phyloP scores from a whole-genome alignment of 2,888 invertebrate genomes.

The Carcina quercana region DNA sequence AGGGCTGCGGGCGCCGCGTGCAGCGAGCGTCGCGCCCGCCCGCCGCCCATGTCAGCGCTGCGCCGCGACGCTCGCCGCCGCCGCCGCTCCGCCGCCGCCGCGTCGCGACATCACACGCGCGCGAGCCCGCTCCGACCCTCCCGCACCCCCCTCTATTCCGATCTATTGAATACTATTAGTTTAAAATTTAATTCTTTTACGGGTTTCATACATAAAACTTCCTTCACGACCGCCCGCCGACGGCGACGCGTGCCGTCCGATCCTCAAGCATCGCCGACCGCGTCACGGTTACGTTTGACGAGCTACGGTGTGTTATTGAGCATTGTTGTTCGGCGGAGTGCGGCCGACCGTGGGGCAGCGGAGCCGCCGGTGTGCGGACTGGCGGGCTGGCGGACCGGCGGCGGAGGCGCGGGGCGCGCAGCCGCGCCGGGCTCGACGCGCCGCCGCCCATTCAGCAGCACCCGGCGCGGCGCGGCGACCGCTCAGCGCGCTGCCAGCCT shows the following conservation, averaged over 20 bases:
- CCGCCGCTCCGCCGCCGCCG: slow-evolving; percentile 50
- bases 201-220: slow-evolving; percentile 63
- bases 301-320: slow-evolving; percentile 66
- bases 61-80: slow-evolving; percentile 61
- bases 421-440: slow-evolving; percentile 28
- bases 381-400: slow-evolving; percentile 46
- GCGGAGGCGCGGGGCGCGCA: slow-evolving; percentile 34
- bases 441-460: slow-evolving; percentile 11
- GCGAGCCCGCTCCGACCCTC: slow-evolving; percentile 15
- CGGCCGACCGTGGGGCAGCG: slow-evolving; percentile 74
- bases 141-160: slow-evolving; percentile 45
- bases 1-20: slow-evolving; percentile 71
- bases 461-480: slow-evolving; percentile 11
- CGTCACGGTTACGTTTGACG: slow-evolving; percentile 49
- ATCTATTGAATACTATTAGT: slow-evolving; percentile 57
- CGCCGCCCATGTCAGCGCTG: slow-evolving; percentile 69
- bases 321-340: slow-evolving; percentile 72
- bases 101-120: slow-evolving; percentile 32
- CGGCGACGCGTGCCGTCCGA: slow-evolving; percentile 63
- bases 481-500: slow-evolving; percentile 6
- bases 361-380: slow-evolving; percentile 74
- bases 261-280: slow-evolving; percentile 60
- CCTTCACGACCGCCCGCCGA: slow-evolving; percentile 61
- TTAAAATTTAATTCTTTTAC: slow-evolving; percentile 51
- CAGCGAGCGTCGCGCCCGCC: slow-evolving; percentile 69